Base-by-base conservation (phyloP, 1,140 invertebrate species). In the Hydropsyche tenuis region DNA sequence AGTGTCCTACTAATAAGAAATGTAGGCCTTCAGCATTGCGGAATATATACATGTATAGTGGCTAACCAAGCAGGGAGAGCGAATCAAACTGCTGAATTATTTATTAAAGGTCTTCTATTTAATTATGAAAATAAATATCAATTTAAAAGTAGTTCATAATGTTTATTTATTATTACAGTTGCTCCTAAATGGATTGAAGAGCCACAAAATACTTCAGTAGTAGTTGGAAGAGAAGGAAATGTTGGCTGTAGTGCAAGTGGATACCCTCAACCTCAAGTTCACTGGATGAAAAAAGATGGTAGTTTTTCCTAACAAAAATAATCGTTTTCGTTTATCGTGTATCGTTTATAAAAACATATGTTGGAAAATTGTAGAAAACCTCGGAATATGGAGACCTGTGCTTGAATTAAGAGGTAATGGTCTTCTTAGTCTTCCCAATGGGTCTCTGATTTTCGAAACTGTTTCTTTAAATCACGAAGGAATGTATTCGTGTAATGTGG, bases 1-100 rank as follows among this genome's bases (percentile, higher is more conserved):
- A 91, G 89, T 72, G 84, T 91, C 73, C 81, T 92, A 27, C 85
- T 91, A 71, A 91, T 93, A 79, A 88, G 89, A 73, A 87, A 89
- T 69, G 83, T 92, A 14, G 85, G 88, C 0, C 88, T 89, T 1
- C 82, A 86, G 3, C 92, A 94, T 81, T 90, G 90, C 76, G 93
- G 93, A 7, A 88, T 88, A 68, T 95, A 94, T 81, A 94, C 93
- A 0, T 94, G 93, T 81, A 87, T 91, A 18, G 92, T 91, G 0
- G 88, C 89, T 62, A 94, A 94, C 80, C 89, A 87, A 60, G 92
- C 92, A 0, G 92, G 92, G 1, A 87, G 87, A 68, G 89, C 88
- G 7, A 92, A 91, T 80, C 92, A 90, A 80, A 93, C 92, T 0
- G 90, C 92, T 0, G 85, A 88, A 70, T 86, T 95, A 18, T 86